A percentile compares a stretch with the other conserved stretches of the same genome.
Evolutionary conservation across 2,888 invertebrate genomes (phyloP).

Genomic region (Scrobipalpa atriplicella): DNA sequence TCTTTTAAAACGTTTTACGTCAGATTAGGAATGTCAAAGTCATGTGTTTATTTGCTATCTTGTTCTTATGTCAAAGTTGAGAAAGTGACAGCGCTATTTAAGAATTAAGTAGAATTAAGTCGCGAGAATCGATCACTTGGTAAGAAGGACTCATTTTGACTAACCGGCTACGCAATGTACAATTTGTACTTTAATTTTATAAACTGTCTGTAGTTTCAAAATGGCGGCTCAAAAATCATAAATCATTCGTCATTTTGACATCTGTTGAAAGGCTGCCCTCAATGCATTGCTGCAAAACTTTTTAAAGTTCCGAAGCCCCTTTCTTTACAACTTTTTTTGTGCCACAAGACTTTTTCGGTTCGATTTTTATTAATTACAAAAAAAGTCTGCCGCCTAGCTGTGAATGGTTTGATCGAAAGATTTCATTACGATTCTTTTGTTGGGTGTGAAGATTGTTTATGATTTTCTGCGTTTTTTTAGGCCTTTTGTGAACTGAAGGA

Average conservation of each 20-base stretch:
- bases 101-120: no score
- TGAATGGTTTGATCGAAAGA: slow-evolving; percentile 8
- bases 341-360: slow-evolving; percentile 29
- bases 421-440: slow-evolving; percentile 10
- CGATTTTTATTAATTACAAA: slow-evolving; percentile 70
- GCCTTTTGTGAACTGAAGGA: background rate
- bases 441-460: slow-evolving; percentile 9
- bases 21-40: no score
- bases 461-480: background rate
- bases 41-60: no score
- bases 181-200: no score
- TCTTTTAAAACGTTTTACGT: no score
- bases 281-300: slow-evolving; percentile 78
- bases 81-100: no score
- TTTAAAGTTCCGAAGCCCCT: slow-evolving; percentile 42
- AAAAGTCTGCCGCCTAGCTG: slow-evolving; percentile 40
- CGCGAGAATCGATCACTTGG: no score
- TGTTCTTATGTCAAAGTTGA: no score
- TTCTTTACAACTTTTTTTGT: slow-evolving; percentile 48
- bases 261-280: slow-evolving; percentile 73
- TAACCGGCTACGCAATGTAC: background rate
- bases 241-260: slow-evolving; percentile 79
- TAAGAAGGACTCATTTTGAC: no score
- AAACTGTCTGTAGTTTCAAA: slow-evolving; percentile 37
- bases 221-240: slow-evolving; percentile 76